Conservation (phyloP, 2,797 vertebrate genomes). For the Chloroceryle inda region DNA sequence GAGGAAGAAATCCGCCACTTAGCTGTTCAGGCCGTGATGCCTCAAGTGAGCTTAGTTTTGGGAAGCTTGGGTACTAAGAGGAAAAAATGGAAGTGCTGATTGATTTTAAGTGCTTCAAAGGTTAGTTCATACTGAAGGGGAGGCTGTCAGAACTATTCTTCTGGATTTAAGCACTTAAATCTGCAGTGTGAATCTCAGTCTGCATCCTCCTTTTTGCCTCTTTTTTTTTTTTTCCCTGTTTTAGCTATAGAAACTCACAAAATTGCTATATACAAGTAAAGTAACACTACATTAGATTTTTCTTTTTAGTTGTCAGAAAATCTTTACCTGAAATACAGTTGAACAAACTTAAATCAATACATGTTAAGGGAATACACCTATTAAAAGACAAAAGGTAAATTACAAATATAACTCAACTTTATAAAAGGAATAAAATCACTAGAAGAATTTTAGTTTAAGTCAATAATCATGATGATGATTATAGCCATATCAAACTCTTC, state of each 20-base stretch:
- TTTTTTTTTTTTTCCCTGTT: neutral
- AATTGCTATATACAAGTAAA: conserved; percentile 26
- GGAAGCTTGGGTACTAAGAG: neutral
- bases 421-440: conserved; percentile 53
- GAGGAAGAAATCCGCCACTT: neutral
- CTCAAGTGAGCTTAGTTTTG: neutral
- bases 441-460: conserved; percentile 54
- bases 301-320: conserved; percentile 69
- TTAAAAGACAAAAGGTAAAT: conserved; percentile 62
- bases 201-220: neutral
- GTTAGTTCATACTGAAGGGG: neutral
- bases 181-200: neutral
- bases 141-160: neutral
- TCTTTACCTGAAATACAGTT: conserved; percentile 72
- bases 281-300: conserved; percentile 17
- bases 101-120: neutral
- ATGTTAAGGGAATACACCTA: conserved; percentile 44
- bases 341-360: conserved; percentile 69
- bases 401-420: conserved; percentile 66
- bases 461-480: conserved; percentile 26
- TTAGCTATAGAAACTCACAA: neutral
- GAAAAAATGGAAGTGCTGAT: neutral
- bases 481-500: conserved; percentile 24
- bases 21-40: neutral
- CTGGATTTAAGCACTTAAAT: neutral